Conservation (phyloP, 2,113 vertebrate species). For the Antidorcas marsupialis region DNA sequence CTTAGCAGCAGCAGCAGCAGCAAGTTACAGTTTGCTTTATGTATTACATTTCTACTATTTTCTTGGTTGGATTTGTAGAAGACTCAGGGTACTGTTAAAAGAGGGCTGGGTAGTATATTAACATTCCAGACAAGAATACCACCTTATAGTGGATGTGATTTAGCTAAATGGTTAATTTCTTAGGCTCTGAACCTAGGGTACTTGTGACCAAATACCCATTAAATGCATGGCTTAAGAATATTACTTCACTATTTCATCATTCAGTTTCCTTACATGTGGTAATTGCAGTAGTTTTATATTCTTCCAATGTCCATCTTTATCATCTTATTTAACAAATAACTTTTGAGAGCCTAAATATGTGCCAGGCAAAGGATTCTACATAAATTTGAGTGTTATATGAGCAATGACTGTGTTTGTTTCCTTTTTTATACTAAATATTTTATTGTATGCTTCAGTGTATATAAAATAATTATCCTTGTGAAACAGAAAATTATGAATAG, state of each 20-base stretch:
- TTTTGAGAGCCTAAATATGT: not conserved
- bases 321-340: not conserved
- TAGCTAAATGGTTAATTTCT: not conserved
- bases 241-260: not conserved
- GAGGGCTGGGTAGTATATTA: not conserved
- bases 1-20: not conserved
- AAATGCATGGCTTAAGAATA: not conserved
- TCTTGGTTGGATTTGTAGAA: not conserved
- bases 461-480: not conserved
- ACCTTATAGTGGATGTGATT: not conserved
- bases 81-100: not conserved
- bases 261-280: not conserved
- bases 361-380: not conserved
- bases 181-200: not conserved
- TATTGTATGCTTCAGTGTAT: not conserved
- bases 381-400: not conserved
- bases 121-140: not conserved
- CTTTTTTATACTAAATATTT: not conserved
- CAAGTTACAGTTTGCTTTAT: not conserved
- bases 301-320: not conserved
- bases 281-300: not conserved
- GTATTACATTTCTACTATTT: not conserved
- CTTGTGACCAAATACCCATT: not conserved
- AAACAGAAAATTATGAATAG: not conserved
- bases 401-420: not conserved